Evolutionary conservation across 2,113 vertebrate species (phyloP), one percentile per base, ranked within the genome.

Genomic region (Scalopus aquaticus): DNA sequence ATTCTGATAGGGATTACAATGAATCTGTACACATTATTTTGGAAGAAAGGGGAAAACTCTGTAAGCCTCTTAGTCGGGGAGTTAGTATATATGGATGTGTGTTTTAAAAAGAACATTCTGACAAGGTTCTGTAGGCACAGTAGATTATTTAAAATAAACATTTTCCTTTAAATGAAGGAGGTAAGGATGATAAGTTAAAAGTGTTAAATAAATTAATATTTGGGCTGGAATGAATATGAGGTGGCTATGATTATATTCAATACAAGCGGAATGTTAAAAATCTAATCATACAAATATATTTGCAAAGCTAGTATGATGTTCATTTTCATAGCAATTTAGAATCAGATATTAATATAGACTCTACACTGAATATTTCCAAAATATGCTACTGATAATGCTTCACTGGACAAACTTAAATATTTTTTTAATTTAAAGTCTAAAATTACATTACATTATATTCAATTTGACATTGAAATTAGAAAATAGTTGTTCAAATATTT

Each of bases 311-410:
- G 39, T 51, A 42, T 67, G 77, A 95, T 72, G 28, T 17, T 84
- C 60, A 84, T 94, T 92, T 90, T 92, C 20, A 26, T 11, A 91
- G 69, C 78, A 94, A 64, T 92, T 94, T 94, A 93, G 70, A 91
- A 26, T 84, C 72, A 92, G 54, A 51, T 79, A 81, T 26, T 85
- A 96, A 92, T 62, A 73, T 84, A 90, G 46, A 54, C 8, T 88
- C 77, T 74, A 84, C 32, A 85, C 3, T 72, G 73, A 79, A 74
- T 74, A 84, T 54, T 20, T 95, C 60, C 90, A 80, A 92, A 95
- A 76, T 77, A 94, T 12, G 7, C 24, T 90, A 81, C 74, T 70
- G 22, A 90, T 28, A 88, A 90, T 49, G 56, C 54, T 76, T 92
- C 78, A 83, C 35, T 85, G 56, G 42, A 85, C 42, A 88, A 94